These are phyloP conservation scores for Balanococcus diminutus DNA, from an alignment of 2,888 invertebrate species.

Conservation along the genomic window DNA sequence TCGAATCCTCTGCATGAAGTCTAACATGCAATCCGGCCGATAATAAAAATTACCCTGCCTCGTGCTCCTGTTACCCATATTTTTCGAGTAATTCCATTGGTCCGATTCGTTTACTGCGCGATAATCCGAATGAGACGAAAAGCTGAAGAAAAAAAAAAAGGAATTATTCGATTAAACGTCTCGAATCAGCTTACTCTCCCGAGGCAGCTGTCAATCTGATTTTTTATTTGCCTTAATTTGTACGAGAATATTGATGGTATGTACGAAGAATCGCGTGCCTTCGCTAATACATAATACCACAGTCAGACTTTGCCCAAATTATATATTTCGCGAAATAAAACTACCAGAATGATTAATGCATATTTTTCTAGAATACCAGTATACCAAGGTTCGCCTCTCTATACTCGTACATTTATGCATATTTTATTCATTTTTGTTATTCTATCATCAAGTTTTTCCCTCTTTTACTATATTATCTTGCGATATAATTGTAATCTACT, in stretches of 20 bases:
- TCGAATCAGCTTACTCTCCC: background rate
- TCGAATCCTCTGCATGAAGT: background rate
- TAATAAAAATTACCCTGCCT: conserved; percentile 5
- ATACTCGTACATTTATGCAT: conserved; percentile 4
- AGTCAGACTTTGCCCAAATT: conserved; percentile 29
- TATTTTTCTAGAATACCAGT: conserved; percentile 26
- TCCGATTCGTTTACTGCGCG: background rate
- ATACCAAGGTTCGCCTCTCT: conserved; percentile 2
- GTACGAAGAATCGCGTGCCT: conserved; percentile 12
- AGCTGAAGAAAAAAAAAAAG: background rate
- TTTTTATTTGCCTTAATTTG: conserved; percentile 26
- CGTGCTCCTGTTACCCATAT: conserved; percentile 22
- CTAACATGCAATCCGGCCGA: background rate
- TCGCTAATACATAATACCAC: conserved; percentile 22
- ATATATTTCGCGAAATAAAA: conserved; percentile 32
- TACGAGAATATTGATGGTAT: conserved; percentile 4
- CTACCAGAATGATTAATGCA: conserved; percentile 34
- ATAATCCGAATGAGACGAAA: background rate
- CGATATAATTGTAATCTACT: conserved; percentile 34
- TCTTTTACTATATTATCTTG: background rate
- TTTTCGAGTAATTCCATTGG: background rate
- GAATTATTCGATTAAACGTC: conserved; percentile 34
- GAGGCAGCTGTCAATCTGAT: conserved; percentile 28
- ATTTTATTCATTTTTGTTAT: conserved; percentile 21
- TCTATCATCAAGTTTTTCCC: background rate